Evolutionary conservation across 2,113 vertebrate species (phyloP), one percentile per base, ranked within the genome.

Genomic region (Zapus hudsonius): DNA sequence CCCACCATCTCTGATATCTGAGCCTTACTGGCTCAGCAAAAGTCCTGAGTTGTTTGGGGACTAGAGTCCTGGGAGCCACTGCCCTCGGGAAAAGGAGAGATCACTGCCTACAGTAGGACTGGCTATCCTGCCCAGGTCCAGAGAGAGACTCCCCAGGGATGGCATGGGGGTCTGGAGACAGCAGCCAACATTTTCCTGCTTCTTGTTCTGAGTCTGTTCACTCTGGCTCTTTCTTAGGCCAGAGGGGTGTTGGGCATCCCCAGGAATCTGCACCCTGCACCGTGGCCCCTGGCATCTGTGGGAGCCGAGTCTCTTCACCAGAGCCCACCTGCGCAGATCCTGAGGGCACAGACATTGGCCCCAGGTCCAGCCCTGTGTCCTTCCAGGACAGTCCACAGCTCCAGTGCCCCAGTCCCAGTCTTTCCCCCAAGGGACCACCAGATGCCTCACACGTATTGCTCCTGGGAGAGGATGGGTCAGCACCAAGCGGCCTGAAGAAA

Each of bases 201-300:
- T 64, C 25, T 38, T 1, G 5, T 16, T 19, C 47, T 27, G 1
- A 27, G 15, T 42, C 15, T 33, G 29, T 55, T 92, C 20, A 57
- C 61, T 84, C 33, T 4, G 3, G 9, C 61, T 88, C n/a, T 80
- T 78, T 67, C 61, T 63, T 61, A 96, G 97, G 92, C 72, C 84
- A 95, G n/a, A 40, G 29, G 12, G 74, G 80, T 69, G 66, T 59
- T 4, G 69, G 63, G 36, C 1, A 8, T 66, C 57, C 40, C 44
- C 95, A 89, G 70, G 88, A 76, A 23, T 19, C 85, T 74, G 22
- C 61, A 42, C 38, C 47, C 73, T 29, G 64, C 42, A 38, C 66
- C 3, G 33, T n/a, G 20, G 25, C 17, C 79, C 75, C 75, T 0
- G 29, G 61, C 29, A n/a, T 76, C 61, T 74, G 66, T 70, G 80